A percentile compares a stretch with the other conserved stretches of the same genome.
phyloP scores from a whole-genome alignment of 2,113 vertebrate genomes.

The Festucalex cinctus region DNA sequence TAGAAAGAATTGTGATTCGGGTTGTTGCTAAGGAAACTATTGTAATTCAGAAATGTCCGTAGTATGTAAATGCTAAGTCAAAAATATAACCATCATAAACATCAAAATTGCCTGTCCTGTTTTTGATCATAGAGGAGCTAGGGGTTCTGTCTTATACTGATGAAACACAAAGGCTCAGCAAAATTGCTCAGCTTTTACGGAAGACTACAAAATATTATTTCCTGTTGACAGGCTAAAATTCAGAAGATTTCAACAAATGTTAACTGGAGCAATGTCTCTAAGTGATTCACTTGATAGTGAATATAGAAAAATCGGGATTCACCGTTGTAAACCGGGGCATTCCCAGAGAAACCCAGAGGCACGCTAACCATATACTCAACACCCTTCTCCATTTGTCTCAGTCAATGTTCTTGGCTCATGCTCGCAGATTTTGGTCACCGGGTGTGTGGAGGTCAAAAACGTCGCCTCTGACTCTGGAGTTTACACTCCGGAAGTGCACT shows the following conservation, averaged over 20 bases:
- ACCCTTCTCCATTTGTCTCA: conserved; percentile 25
- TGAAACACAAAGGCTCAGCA: no score
- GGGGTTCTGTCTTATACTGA: no score
- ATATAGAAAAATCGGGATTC: not conserved
- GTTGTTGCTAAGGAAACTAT: not conserved
- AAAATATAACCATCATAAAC: not conserved
- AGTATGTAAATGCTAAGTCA: not conserved
- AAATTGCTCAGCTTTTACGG: no score
- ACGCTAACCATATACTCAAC: conserved; percentile 9
- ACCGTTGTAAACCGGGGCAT: not conserved
- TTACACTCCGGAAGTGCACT: conserved; percentile 64
- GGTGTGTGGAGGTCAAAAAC: conserved; percentile 54
- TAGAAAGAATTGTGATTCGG: not conserved
- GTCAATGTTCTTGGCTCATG: conserved; percentile 30
- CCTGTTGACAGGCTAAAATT: no score
- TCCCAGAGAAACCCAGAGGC: not conserved
- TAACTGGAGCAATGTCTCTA: no score
- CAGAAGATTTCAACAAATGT: no score
- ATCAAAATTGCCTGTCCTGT: no score
- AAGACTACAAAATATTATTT: no score
- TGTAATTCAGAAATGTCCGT: no score
- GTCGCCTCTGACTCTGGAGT: conserved; percentile 47
- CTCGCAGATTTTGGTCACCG: conserved; percentile 42
- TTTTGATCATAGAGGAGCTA: no score
- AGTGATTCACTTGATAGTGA: not conserved